Base-by-base conservation (phyloP, 2,113 vertebrate genomes). In the Campylomormyrus numenius region DNA sequence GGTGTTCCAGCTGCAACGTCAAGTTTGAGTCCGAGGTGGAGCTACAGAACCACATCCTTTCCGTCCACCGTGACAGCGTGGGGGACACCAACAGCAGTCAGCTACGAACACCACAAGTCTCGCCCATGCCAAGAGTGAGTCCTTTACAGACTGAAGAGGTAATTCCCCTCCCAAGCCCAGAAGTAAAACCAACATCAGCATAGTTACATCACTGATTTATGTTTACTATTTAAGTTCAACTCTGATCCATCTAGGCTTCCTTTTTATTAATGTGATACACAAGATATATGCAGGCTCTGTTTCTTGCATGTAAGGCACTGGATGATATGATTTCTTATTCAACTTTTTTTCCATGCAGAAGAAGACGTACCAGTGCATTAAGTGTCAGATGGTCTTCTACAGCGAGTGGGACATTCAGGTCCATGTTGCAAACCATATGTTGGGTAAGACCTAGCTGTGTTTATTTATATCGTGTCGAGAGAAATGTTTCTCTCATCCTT, bases 301-400 rank as follows among this genome's bases (percentile, higher is more conserved):
- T 42, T 39, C 70, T 35, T 80, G 35, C 35, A 39, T 80, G 35
- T 39, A 77, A 77, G 27, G 70, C 35, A 39, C n/a, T 39, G 70
- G 49, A 53, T 35, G 86, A 21, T 87, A 58, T 24, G 74, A 35
- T 31, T 70, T 27, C 62, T 70, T 70, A 70, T 70, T 70, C 27
- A 13, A 13, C n/a, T 27, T 31, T 21, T 56, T 92, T 85, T 88
- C 88, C 90, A 91, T 90, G 94, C 96, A 99, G 98, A 99, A 99
- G 96, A 99, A 99, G 96, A 99, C 98, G 31, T 99, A 99, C 95
- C 98, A 99, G 94, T 99, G 98, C 96, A 99, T 99, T 96, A 99
- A 99, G 96, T 99, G 98, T 96, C 98, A 99, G 96, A 99, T 99
- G 98, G 98, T 99, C 93, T 99, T 99, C 97, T 98, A 99, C 97